Percentiles rank a stretch among this genome's conserved stretches.
phyloP scores from a whole-genome alignment of 2,888 invertebrate species.

The Trissolcus japonicus region DNA sequence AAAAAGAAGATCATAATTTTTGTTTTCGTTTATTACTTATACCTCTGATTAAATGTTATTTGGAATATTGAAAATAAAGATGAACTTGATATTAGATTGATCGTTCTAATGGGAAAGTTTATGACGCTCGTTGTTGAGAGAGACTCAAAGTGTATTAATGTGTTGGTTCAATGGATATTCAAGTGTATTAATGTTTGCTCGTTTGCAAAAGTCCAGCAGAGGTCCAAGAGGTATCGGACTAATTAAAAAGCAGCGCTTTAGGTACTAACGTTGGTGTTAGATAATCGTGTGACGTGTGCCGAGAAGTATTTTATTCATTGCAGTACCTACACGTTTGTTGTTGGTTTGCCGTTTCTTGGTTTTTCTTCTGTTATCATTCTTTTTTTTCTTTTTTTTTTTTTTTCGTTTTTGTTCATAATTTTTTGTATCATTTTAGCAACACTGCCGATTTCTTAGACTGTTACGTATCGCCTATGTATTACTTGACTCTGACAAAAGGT shows the following conservation, averaged over 20 bases:
- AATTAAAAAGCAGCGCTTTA: constrained; percentile 64
- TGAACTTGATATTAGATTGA: background rate
- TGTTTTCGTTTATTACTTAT: too few species aligned
- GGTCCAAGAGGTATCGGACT: constrained; percentile 36
- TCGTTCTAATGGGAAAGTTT: constrained; percentile 16
- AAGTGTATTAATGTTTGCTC: constrained; percentile 44
- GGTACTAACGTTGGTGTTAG: constrained; percentile 76
- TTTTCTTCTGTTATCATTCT: constrained; percentile 60
- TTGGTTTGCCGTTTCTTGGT: constrained; percentile 75
- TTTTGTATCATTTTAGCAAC: constrained; percentile 62
- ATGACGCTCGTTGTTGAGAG: constrained; percentile 1
- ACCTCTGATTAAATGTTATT: too few species aligned
- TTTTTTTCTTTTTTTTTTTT: constrained; percentile 20
- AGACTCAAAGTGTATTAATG: constrained; percentile 8
- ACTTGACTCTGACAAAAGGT: constrained; percentile 55
- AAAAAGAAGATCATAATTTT: too few species aligned
- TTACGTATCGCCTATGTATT: constrained; percentile 66
- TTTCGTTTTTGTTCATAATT: constrained; percentile 31
- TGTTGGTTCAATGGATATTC: constrained; percentile 11
- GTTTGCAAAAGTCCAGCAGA: constrained; percentile 46
- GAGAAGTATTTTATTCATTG: constrained; percentile 70
- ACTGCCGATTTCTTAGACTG: constrained; percentile 64
- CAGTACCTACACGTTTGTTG: constrained; percentile 73
- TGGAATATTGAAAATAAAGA: too few species aligned
- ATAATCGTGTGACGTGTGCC: constrained; percentile 76